Base-by-base conservation (phyloP, 2,797 vertebrate species). In the Sebastes cheni region DNA sequence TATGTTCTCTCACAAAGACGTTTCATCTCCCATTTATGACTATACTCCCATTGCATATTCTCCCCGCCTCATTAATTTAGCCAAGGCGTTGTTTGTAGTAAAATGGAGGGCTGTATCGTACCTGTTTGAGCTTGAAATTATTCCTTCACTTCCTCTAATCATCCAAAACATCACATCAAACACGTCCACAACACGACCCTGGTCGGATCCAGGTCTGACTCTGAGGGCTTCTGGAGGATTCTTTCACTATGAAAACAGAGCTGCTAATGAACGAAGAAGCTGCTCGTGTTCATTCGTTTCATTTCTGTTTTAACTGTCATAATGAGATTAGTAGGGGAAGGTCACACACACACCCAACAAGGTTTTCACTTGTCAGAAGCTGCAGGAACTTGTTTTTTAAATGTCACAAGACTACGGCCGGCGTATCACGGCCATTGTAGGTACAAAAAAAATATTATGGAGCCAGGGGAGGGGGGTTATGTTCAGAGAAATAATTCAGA, bases 121-220 rank as follows among this genome's bases (percentile, higher is more conserved):
- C 55, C 77, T 54, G 59, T 46, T 62, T 70, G 50, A 72, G 69
- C 64, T 62, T 80, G 42, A 78, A 86, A 59, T 76, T 18, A 85
- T 82, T 74, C 16, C 66, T 23, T 66, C 4, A 12, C 55, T 79
- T 79, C 77, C 23, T 69, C 75, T 46, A 16, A 16, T 46, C 69
- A 79, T 60, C 30, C 27, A 36, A 60, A 56, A 23, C 20, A 77
- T 69, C 36, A 55, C 36, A 39, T 39, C 4, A 69, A 75, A 82
- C 67, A 54, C 25, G 29, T 55, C 75, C 27, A 79, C 14, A 34
- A 6, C 46, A 22, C 27, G 70, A 20, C 20, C 36, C 36, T 39
- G 42, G 64, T 32, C 77, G 13, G 27, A 39, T 39, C 36, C 36
- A 30, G 54, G 36, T 74, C 55, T 54, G 39, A 74, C 23, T 46